Percentiles rank a stretch among this genome's conserved stretches.
Evolutionary conservation across 1,140 invertebrate genomes (phyloP).

Genomic region (Oreohelix idahoensis): DNA sequence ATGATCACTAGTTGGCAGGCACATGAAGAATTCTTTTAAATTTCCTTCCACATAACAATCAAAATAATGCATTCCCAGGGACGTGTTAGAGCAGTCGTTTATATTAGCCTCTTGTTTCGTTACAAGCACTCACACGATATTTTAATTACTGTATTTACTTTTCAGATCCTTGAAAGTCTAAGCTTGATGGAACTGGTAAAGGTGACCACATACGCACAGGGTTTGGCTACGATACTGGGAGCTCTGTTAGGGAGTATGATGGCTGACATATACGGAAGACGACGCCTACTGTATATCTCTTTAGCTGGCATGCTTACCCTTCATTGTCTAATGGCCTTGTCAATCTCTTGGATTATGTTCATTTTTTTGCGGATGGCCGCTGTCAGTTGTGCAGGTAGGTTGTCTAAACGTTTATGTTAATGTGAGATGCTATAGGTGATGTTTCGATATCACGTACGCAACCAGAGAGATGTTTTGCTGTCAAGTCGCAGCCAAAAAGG

Average conservation of each 20-base stretch:
- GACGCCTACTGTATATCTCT: conserved; percentile 50
- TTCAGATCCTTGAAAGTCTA: conserved; percentile 18
- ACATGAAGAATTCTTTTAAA: too few species aligned
- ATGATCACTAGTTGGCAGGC: too few species aligned
- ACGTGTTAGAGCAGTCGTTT: too few species aligned
- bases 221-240: conserved; percentile 50
- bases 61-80: too few species aligned
- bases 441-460: too few species aligned
- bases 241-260: conserved; percentile 54
- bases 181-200: conserved; percentile 24
- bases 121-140: too few species aligned
- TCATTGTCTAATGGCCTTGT: conserved; percentile 47
- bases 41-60: too few species aligned
- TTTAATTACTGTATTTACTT: neutral
- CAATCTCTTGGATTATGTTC: conserved; percentile 52
- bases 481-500: too few species aligned
- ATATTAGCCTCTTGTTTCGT: too few species aligned
- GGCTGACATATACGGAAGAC: conserved; percentile 54
- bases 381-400: conserved; percentile 55
- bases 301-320: conserved; percentile 49
- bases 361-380: conserved; percentile 44
- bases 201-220: conserved; percentile 47
- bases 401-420: neutral
- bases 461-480: too few species aligned
- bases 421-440: too few species aligned